Evolutionary conservation across 2,888 invertebrate genomes (phyloP).

Genomic region (Agonopterix subpropinquella): DNA sequence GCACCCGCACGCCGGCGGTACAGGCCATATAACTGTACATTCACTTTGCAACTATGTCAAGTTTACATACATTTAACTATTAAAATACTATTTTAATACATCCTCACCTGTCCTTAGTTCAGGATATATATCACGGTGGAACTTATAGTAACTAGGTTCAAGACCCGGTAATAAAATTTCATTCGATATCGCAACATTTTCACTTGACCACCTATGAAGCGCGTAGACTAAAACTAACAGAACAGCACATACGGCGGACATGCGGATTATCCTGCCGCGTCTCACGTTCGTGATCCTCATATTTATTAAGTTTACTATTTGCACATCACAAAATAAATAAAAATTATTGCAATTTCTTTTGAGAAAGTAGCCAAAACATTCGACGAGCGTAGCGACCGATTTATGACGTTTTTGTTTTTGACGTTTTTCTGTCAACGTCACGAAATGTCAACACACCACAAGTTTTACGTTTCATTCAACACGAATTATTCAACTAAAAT

Average conservation of each 20-base stretch:
- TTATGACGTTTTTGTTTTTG: constrained; percentile 5
- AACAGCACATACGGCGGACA: constrained; percentile 66
- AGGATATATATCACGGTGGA: constrained; percentile 56
- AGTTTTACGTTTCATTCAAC: no score
- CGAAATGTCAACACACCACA: no score
- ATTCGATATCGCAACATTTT: constrained; percentile 32
- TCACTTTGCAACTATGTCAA: neutral
- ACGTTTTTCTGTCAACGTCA: constrained; percentile 34
- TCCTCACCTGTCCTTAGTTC: constrained; percentile 50
- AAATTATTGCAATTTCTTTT: neutral
- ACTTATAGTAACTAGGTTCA: constrained; percentile 40
- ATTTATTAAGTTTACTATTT: constrained; percentile 9
- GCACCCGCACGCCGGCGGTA: no score
- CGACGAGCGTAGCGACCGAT: no score
- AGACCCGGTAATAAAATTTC: constrained; percentile 19
- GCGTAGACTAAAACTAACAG: constrained; percentile 78
- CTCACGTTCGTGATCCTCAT: constrained; percentile 79
- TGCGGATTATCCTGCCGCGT: constrained; percentile 75
- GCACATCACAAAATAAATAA: neutral
- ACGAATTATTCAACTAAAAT: no score
- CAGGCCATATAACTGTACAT: constrained; percentile 23
- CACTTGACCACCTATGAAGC: constrained; percentile 76
- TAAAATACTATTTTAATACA: neutral
- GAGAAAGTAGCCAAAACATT: neutral
- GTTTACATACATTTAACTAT: neutral